These are phyloP conservation scores for Phanerotoma sp. DNA, from an alignment of 2,888 invertebrate species.

Conservation along the genomic window DNA sequence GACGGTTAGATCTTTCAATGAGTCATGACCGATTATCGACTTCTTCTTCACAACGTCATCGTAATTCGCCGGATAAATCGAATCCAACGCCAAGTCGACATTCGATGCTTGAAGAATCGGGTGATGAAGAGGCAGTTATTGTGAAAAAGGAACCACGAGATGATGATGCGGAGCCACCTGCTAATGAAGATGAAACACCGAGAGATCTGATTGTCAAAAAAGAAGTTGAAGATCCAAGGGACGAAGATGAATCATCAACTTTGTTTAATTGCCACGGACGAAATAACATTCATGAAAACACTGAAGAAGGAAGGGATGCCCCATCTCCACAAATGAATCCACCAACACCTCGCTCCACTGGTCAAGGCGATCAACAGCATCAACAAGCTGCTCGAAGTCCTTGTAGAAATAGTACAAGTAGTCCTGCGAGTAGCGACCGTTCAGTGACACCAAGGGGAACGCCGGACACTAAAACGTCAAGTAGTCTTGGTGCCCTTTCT, in stretches of 20 bases:
- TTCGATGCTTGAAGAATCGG: constrained; percentile 58
- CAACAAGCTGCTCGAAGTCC: constrained; percentile 62
- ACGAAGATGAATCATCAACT: constrained; percentile 58
- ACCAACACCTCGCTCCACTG: constrained; percentile 61
- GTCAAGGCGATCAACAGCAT: constrained; percentile 55
- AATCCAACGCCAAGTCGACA: constrained; percentile 62
- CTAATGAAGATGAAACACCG: constrained; percentile 58
- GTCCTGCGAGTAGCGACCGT: constrained; percentile 76
- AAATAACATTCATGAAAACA: constrained; percentile 48
- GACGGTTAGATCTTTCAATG: constrained; percentile 64
- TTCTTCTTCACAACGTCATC: constrained; percentile 60
- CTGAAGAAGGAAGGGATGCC: constrained; percentile 53
- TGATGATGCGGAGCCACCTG: constrained; percentile 53
- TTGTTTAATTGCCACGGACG: constrained; percentile 45
- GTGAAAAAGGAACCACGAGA: constrained; percentile 63
- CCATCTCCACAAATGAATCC: constrained; percentile 53
- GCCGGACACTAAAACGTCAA: constrained; percentile 62
- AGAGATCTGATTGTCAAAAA: constrained; percentile 65
- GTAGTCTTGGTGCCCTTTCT: constrained; percentile 78
- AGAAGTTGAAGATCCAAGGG: constrained; percentile 62
- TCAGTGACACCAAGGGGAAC: constrained; percentile 74
- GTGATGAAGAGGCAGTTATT: constrained; percentile 59
- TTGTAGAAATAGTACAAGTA: constrained; percentile 64
- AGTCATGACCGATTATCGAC: constrained; percentile 45
- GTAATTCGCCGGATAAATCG: constrained; percentile 71